These are phyloP conservation scores for Priocnemis perturbator DNA, from an alignment of 2,888 invertebrate species.

Conservation along the genomic window DNA sequence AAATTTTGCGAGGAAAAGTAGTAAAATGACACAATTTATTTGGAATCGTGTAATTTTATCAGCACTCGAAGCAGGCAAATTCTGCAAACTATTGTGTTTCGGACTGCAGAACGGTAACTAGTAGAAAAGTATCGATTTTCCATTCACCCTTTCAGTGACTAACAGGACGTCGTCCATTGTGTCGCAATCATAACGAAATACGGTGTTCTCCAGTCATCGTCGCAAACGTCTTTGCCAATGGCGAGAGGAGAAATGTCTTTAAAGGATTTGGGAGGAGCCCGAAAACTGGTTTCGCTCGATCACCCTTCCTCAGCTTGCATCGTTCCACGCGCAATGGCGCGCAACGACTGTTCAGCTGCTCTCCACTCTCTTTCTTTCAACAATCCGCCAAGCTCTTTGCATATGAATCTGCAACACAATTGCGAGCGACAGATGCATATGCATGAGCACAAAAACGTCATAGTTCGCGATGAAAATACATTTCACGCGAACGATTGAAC, in stretches of 20 bases:
- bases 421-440: neutral
- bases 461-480: neutral
- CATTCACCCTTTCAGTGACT: too few relatives aligned
- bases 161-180: too few relatives aligned
- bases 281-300: conserved; percentile 55
- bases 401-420: neutral
- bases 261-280: conserved; percentile 55
- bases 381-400: neutral
- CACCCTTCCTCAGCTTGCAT: conserved; percentile 27
- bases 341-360: conserved; percentile 21
- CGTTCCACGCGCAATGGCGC: conserved; percentile 16
- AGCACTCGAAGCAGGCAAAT: too few relatives aligned
- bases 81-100: too few relatives aligned
- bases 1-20: too few relatives aligned
- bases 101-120: too few relatives aligned
- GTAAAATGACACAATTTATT: too few relatives aligned
- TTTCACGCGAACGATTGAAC: neutral
- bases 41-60: too few relatives aligned
- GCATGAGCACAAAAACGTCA: neutral
- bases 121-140: too few relatives aligned
- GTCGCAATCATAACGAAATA: too few relatives aligned
- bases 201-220: neutral
- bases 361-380: neutral
- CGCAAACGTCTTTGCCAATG: conserved; percentile 42
- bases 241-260: conserved; percentile 25